Percentiles rank a stretch among this genome's conserved stretches.
These are phyloP conservation scores for Pristionchus maxplancki DNA, from an alignment of 2,888 invertebrate species.

Conservation along the genomic window DNA sequence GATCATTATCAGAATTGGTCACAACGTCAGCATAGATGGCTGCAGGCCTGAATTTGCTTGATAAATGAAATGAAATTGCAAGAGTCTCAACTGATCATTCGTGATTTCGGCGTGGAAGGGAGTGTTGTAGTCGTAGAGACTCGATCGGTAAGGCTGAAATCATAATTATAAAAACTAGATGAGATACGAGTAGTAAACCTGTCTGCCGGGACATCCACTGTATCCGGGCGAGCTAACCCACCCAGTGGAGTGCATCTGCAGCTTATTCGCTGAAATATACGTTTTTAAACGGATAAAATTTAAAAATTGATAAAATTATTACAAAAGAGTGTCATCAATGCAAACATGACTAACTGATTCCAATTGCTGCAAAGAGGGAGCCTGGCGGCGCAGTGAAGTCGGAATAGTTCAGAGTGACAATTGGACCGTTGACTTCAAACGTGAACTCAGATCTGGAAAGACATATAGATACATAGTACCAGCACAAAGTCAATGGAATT, in stretches of 20 bases:
- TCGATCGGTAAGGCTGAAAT: not conserved
- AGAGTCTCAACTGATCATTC: not conserved
- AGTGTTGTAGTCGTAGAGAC: not conserved
- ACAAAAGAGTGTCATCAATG: not conserved
- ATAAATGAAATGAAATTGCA: not conserved
- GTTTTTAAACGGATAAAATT: not conserved
- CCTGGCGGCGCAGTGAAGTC: not conserved
- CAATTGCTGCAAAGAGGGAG: not conserved
- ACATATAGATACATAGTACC: too few species aligned
- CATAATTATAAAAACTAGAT: not conserved
- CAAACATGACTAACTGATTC: not conserved
- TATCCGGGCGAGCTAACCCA: not conserved
- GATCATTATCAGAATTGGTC: not conserved
- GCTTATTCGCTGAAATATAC: not conserved
- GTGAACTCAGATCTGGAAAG: not conserved
- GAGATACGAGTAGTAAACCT: not conserved
- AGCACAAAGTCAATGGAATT: too few species aligned
- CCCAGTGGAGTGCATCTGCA: not conserved
- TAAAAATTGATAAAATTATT: not conserved
- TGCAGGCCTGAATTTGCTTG: not conserved
- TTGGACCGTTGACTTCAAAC: not conserved
- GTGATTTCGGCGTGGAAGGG: not conserved
- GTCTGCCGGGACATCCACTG: not conserved
- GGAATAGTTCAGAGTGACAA: not conserved
- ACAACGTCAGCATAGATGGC: not conserved